Evolutionary conservation across 2,888 invertebrate genomes (phyloP).

Genomic region (Drosophila anomalata): DNA sequence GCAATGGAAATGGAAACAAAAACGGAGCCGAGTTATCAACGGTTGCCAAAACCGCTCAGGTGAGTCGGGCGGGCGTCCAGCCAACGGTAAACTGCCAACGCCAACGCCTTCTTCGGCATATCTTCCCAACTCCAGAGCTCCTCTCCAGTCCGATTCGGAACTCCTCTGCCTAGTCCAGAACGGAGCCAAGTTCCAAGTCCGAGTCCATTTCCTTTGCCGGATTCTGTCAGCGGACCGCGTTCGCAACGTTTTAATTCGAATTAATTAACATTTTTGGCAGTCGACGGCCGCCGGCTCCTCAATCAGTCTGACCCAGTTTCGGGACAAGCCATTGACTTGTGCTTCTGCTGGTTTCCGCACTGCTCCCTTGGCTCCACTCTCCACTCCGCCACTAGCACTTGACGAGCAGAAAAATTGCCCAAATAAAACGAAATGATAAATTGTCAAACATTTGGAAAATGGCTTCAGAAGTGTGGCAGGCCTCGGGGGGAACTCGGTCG

Average conservation of each 20-base stretch:
- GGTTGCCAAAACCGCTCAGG: conserved; percentile 54
- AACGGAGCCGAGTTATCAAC: conserved; percentile 35
- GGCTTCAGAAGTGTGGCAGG: conserved; percentile 75
- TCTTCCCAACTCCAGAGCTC: conserved; percentile 40
- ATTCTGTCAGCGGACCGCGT: conserved; percentile 37
- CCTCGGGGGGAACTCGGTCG: conserved; percentile 36
- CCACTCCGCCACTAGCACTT: conserved; percentile 24
- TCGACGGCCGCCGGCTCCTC: conserved; percentile 35
- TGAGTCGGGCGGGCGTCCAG: conserved; percentile 49
- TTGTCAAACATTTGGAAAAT: conserved; percentile 63
- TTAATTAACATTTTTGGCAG: conserved; percentile 66
- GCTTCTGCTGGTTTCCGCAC: conserved; percentile 4
- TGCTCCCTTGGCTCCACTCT: background rate
- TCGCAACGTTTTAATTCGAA: conserved; percentile 72
- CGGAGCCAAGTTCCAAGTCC: conserved; percentile 11
- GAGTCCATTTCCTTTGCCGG: conserved; percentile 34
- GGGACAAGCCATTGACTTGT: conserved; percentile 61
- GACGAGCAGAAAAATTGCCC: conserved; percentile 48
- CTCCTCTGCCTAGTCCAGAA: conserved; percentile 13
- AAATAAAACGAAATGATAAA: conserved; percentile 60
- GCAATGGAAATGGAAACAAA: conserved; percentile 24
- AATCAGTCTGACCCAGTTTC: conserved; percentile 57
- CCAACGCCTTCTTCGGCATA: conserved; percentile 74
- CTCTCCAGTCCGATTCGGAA: conserved; percentile 23
- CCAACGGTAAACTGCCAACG: conserved; percentile 72